A percentile compares a stretch with the other conserved stretches of the same genome.
phyloP scores from a whole-genome alignment of 92 coral and sea anemone genomes.

The Heliopora coerulea region DNA sequence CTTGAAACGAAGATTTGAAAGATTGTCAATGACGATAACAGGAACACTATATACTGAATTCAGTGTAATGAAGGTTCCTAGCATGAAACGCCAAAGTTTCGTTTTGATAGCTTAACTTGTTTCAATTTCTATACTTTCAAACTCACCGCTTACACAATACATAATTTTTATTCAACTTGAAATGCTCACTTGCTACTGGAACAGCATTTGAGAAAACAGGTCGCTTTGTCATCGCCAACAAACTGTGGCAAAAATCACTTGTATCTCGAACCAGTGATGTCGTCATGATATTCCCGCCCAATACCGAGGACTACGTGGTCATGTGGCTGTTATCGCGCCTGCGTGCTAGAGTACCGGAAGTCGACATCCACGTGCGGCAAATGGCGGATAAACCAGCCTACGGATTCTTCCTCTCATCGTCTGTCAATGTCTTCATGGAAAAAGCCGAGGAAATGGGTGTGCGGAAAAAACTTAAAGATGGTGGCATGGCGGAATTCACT shows the following conservation, averaged over 20 bases:
- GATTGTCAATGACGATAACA: too few relatives aligned
- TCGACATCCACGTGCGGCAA: conserved; percentile 95
- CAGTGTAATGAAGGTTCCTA: too few relatives aligned
- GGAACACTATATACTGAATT: too few relatives aligned
- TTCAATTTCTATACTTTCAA: too few relatives aligned
- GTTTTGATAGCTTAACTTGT: too few relatives aligned
- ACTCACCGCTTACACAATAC: too few relatives aligned
- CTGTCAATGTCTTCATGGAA: conserved; percentile 69
- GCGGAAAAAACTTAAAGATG: conserved; percentile 84
- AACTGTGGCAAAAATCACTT: conserved; percentile 93
- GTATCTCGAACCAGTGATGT: conserved; percentile 96
- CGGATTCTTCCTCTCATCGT: conserved; percentile 83
- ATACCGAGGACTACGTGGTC: conserved; percentile 95
- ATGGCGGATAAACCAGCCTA: conserved; percentile 95
- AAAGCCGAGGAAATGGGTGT: conserved; percentile 86
- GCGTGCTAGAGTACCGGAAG: conserved; percentile 89
- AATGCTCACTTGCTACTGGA: too few relatives aligned
- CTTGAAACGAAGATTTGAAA: too few relatives aligned
- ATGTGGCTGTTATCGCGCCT: conserved; percentile 98
- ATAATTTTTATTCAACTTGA: too few relatives aligned
- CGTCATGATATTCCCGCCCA: conserved; percentile 86
- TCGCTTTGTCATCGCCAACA: conserved; percentile 91
- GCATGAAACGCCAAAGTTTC: too few relatives aligned
- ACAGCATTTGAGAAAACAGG: conserved; percentile 67
- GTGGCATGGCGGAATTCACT: conserved; percentile 92